Base-by-base conservation (phyloP, 2,888 invertebrate species). In the Chloromyia formosa region DNA sequence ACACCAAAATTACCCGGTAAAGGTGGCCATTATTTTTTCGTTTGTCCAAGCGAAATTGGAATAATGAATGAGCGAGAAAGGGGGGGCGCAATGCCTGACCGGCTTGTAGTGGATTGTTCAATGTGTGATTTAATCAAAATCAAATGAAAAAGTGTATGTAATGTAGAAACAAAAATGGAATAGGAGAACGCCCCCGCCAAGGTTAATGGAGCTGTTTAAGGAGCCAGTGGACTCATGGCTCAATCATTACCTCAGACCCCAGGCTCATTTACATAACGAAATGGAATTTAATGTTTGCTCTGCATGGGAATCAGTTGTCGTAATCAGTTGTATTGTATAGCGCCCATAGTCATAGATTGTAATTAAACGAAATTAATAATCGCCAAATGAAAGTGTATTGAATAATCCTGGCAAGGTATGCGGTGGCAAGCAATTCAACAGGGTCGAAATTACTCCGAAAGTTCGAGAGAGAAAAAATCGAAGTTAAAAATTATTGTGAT, bases 41-140 rank as follows among this genome's bases (percentile, higher is more conserved):
- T 71, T 71, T 71, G 58, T 66, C 22, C 1, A 20, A 49, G 66
- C 45, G 22, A 66, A 62, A 40, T 16, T 12, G 1, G 22, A 66
- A 66, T 49, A 45, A 66, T 66, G 66, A 23, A 49, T 66, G 61
- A 27, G 23, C 61, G 61, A 61, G 61, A 35, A 20, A 27, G 27
- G 40, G 61, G 27, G 27, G 23, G 12, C 27, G 20, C 20, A 42
- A 62, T 40, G 62, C 16, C 16, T 22, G 22, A 45, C 66, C 22
- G 14, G 45, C n/a, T 18, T 16, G 18, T 12, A 69, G 20, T 27
- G 23, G 54, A 69, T 69, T 54, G 27, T 71, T 71, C 42, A 71
- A 56, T 71, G 71, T 58, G 58, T 56, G 71, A 71, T 71, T 71
- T 58, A 71, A 71, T 71, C 56, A 71, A 20, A 66, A 42, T n/a